Evolutionary conservation across 2,113 vertebrate species (phyloP).

Genomic region (Cavia porcellus): DNA sequence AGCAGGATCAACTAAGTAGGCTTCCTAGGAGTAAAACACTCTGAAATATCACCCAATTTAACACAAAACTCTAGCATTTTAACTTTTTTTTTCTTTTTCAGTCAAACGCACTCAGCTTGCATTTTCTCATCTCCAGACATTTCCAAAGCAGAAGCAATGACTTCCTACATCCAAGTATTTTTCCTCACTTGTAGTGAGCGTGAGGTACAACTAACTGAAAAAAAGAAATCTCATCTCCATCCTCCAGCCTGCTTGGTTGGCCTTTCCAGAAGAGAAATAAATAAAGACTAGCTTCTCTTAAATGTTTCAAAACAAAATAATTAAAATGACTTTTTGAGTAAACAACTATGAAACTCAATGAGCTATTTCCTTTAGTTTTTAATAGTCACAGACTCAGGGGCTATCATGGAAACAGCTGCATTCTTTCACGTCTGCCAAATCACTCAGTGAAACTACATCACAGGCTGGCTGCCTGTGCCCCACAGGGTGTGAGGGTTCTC

Average conservation of each 20-base stretch:
- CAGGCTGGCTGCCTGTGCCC: not conserved
- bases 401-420: constrained; percentile 64
- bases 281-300: constrained; percentile 63
- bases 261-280: constrained; percentile 54
- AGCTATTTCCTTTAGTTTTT: constrained; percentile 74
- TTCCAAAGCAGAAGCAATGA: not conserved
- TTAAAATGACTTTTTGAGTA: constrained; percentile 72
- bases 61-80: constrained; percentile 53
- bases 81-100: constrained; percentile 55
- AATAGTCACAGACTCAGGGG: constrained; percentile 46
- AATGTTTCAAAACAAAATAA: constrained; percentile 79
- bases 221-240: not conserved
- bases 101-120: not conserved
- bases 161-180: constrained; percentile 19
- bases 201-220: constrained; percentile 14
- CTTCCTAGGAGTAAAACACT: not conserved
- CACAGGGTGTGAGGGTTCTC: not conserved
- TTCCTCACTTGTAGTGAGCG: not conserved
- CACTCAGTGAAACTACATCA: constrained; percentile 3
- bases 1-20: constrained; percentile 35
- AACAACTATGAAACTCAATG: constrained; percentile 74
- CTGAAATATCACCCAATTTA: not conserved
- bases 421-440: constrained; percentile 54
- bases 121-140: not conserved
- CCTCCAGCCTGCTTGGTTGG: not conserved